Evolutionary conservation across 2,113 vertebrate species (phyloP).

Genomic region (Apistogramma diplotaenia): DNA sequence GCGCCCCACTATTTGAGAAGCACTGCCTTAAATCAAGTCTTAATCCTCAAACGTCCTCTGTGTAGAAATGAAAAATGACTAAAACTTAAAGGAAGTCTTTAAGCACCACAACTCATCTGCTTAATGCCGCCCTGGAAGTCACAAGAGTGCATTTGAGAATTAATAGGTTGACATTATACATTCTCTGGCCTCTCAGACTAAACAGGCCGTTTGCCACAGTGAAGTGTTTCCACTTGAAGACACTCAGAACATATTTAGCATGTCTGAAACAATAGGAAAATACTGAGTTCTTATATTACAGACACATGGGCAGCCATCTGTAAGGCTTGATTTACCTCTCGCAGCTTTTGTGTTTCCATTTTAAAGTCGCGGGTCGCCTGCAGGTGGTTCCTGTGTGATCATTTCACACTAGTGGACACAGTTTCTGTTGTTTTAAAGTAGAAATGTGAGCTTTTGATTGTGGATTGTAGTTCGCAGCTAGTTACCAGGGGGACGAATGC

Average conservation of each 20-base stretch:
- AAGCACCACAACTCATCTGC: neutral
- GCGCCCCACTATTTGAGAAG: too few relatives aligned
- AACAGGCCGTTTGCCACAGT: neutral
- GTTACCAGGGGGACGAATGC: slow-evolving; percentile 27
- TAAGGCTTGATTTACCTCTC: neutral
- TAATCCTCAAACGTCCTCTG: rapidly evolving
- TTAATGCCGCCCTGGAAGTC: neutral
- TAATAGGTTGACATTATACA: neutral
- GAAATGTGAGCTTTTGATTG: neutral
- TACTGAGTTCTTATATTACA: neutral
- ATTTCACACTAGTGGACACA: neutral
- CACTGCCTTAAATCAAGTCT: neutral
- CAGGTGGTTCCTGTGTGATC: neutral
- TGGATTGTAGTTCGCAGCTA: neutral
- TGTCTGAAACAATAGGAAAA: neutral
- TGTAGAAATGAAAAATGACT: neutral
- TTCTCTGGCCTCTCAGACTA: neutral
- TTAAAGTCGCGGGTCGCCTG: neutral
- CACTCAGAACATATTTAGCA: neutral
- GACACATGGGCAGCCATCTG: neutral
- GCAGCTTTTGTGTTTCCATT: neutral
- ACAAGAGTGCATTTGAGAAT: slow-evolving; percentile 10
- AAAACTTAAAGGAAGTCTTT: neutral
- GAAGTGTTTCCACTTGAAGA: neutral
- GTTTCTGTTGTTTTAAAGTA: neutral